Evolutionary conservation across 2,113 vertebrate genomes (phyloP).

Genomic region (Calyptomena viridis): DNA sequence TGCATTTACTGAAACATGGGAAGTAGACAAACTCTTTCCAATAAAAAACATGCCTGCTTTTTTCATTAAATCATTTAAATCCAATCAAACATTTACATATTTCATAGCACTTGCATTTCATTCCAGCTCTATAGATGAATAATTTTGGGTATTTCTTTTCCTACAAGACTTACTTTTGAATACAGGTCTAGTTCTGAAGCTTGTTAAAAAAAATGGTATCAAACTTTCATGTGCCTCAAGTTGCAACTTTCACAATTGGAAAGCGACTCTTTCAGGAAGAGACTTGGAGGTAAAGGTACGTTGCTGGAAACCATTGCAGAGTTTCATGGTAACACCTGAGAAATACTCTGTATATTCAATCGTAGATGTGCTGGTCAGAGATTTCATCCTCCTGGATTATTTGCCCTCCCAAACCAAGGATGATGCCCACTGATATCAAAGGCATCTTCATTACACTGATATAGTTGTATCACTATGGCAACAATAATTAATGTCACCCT

Average conservation of each 20-base stretch:
- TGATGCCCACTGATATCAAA: not conserved
- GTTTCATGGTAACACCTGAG: not conserved
- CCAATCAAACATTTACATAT: not conserved
- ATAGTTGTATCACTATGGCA: not conserved
- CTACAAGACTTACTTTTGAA: not conserved
- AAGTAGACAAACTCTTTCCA: not conserved
- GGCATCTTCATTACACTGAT: not conserved
- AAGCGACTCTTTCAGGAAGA: not conserved
- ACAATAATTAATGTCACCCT: not conserved
- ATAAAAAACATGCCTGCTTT: not conserved
- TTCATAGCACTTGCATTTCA: not conserved
- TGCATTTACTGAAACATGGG: not conserved
- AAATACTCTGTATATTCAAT: not conserved
- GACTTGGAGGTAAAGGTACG: not conserved
- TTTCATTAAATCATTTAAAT: not conserved
- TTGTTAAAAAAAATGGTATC: not conserved
- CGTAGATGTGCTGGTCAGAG: not conserved
- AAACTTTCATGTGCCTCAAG: not conserved
- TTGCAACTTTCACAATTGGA: not conserved
- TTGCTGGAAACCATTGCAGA: not conserved
- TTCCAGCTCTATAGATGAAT: not conserved
- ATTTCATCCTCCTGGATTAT: rapidly evolving
- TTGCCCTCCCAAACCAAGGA: not conserved
- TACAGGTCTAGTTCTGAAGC: not conserved
- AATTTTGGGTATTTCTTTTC: not conserved